These are phyloP conservation scores for Tychaedon coryphoeus DNA, from an alignment of 2,113 vertebrate species.

Conservation along the genomic window DNA sequence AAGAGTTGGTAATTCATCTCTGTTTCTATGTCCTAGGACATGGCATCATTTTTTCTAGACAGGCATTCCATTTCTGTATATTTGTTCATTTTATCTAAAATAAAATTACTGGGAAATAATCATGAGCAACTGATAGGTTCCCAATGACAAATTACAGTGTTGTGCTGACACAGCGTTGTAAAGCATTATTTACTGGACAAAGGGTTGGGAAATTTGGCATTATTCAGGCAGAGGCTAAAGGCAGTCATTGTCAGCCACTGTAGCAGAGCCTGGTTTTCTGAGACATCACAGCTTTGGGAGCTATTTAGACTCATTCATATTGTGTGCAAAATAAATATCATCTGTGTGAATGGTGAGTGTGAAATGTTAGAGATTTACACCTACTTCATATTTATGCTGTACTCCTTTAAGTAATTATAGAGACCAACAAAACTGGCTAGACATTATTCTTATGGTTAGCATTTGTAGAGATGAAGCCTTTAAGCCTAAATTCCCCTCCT, in stretches of 20 bases:
- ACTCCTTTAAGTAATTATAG: conserved; percentile 41
- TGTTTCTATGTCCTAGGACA: background rate
- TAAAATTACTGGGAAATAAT: background rate
- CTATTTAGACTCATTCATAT: background rate
- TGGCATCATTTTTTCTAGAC: background rate
- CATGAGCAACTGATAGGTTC: background rate
- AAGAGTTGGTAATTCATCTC: background rate
- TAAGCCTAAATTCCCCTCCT: background rate
- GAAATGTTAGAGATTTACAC: conserved; percentile 44
- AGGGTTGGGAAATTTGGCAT: background rate
- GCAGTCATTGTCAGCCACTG: background rate
- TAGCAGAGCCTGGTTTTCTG: background rate
- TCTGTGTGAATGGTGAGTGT: background rate
- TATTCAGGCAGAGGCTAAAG: background rate
- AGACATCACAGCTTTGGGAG: background rate
- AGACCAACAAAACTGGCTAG: background rate
- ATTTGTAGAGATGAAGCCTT: background rate
- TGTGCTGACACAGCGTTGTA: background rate
- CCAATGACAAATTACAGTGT: background rate
- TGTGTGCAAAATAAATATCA: conserved; percentile 29
- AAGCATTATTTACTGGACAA: background rate
- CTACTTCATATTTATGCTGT: background rate
- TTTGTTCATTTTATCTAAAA: background rate
- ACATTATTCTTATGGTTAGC: conserved; percentile 1
- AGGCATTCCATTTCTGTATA: background rate